Conservation (phyloP, 2,113 vertebrate species). For the Athene noctua region DNA sequence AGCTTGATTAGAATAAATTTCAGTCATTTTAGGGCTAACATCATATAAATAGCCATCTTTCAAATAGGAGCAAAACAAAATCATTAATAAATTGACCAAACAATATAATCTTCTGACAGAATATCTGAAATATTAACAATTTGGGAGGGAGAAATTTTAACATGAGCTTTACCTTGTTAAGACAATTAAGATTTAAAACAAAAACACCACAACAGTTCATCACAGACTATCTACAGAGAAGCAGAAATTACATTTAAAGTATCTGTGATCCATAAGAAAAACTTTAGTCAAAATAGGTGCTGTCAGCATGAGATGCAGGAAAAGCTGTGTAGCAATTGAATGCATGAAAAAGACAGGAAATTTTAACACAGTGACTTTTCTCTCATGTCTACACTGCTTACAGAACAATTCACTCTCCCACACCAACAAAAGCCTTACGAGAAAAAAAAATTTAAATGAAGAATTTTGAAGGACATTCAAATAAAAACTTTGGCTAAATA, state of each 20-base stretch:
- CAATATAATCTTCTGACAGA: slow-evolving; percentile 19
- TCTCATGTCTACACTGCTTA: background rate
- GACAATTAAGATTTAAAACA: slow-evolving; percentile 24
- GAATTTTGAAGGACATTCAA: background rate
- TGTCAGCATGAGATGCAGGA: background rate
- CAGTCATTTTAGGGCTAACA: slow-evolving; percentile 29
- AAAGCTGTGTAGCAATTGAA: background rate
- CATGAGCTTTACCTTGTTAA: slow-evolving; percentile 34
- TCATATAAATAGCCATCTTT: slow-evolving; percentile 27
- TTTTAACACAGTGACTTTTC: background rate
- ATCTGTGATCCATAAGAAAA: background rate
- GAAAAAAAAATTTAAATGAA: background rate
- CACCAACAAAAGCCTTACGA: background rate
- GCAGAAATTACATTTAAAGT: slow-evolving; percentile 24
- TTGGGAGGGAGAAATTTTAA: slow-evolving; percentile 18
- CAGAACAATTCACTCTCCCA: background rate
- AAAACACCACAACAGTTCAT: background rate
- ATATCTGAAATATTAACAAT: slow-evolving; percentile 1
- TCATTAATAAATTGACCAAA: slow-evolving; percentile 18
- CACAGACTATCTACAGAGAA: background rate
- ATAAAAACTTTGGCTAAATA: background rate
- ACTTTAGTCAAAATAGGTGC: background rate
- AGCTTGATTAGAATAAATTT: slow-evolving; percentile 18
- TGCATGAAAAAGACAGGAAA: background rate
- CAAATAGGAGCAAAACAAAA: slow-evolving; percentile 15